phyloP scores from a whole-genome alignment of 2,888 invertebrate genomes.

The Ectropis crepuscularia region DNA sequence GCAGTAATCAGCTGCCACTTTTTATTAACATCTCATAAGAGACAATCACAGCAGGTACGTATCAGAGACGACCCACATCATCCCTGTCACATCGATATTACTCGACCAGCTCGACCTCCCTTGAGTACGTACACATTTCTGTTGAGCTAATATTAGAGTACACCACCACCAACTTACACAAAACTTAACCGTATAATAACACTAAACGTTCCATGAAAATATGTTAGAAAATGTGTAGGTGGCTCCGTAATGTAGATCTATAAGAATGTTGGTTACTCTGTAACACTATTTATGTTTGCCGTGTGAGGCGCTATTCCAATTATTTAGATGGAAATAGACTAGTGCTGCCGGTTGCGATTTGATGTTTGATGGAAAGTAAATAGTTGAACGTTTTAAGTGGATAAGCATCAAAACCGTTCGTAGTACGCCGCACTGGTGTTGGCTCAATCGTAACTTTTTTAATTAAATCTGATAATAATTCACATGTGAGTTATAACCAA shows the following conservation, averaged over 20 bases:
- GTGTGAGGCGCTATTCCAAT: conserved; percentile 6
- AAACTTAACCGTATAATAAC: neutral
- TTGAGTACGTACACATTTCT: conserved; percentile 8
- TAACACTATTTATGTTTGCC: conserved; percentile 17
- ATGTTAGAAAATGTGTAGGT: neutral
- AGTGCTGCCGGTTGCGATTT: conserved; percentile 9
- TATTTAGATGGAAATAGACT: conserved; percentile 12
- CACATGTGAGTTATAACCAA: too few species aligned
- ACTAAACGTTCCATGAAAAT: neutral
- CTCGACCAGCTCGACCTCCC: conserved; percentile 14
- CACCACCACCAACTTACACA: neutral
- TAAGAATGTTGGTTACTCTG: neutral
- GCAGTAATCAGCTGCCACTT: neutral
- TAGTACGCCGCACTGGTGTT: too few species aligned
- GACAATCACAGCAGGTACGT: conserved; percentile 11
- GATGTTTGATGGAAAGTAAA: conserved; percentile 3
- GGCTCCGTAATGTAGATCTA: neutral
- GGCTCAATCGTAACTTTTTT: too few species aligned
- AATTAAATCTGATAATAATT: too few species aligned
- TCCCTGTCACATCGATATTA: conserved; percentile 27
- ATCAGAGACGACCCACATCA: conserved; percentile 21
- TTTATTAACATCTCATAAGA: conserved; percentile 3
- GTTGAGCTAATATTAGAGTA: conserved; percentile 23
- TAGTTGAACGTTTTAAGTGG: neutral
- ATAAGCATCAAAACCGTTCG: neutral